Percentiles rank a stretch among this genome's conserved stretches.
phyloP scores from a whole-genome alignment of 2,797 vertebrate species.

The Dendrocincla tyrannina region DNA sequence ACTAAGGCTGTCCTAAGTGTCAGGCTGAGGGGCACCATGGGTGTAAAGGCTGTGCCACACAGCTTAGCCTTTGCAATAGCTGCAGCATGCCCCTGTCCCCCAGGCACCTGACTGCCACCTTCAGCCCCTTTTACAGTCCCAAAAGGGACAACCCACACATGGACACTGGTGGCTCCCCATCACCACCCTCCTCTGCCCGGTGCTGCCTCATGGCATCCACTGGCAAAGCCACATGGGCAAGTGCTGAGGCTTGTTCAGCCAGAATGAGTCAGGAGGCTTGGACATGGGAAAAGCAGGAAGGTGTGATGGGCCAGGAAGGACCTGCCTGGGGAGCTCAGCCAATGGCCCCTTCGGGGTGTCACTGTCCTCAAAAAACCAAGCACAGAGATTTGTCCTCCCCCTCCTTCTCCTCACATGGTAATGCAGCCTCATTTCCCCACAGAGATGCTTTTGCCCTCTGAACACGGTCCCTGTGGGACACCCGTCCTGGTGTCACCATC shows the following conservation, averaged over 20 bases:
- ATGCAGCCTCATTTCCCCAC: not conserved
- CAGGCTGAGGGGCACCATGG: not conserved
- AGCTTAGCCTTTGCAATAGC: not conserved
- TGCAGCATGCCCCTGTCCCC: not conserved
- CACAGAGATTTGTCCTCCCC: not conserved
- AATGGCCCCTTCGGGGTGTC: not conserved
- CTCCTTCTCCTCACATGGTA: rapidly evolving
- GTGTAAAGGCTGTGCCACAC: not conserved
- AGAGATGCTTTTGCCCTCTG: not conserved
- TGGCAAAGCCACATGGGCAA: not conserved
- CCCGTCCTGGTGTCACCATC: not conserved
- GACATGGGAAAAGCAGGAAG: not conserved
- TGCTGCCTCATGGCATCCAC: rapidly evolving
- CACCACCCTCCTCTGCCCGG: not conserved
- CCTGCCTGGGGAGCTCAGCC: not conserved
- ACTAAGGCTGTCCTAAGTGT: not conserved
- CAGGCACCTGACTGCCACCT: not conserved
- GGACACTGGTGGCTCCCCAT: not conserved
- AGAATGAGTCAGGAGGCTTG: not conserved
- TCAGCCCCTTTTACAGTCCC: not conserved
- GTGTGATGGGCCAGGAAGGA: not conserved
- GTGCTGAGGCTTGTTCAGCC: not conserved
- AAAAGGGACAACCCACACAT: not conserved
- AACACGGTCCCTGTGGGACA: not conserved
- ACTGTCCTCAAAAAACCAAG: not conserved